phyloP scores from a whole-genome alignment of 2,113 vertebrate species.

The Trochalopteron elliotii region DNA sequence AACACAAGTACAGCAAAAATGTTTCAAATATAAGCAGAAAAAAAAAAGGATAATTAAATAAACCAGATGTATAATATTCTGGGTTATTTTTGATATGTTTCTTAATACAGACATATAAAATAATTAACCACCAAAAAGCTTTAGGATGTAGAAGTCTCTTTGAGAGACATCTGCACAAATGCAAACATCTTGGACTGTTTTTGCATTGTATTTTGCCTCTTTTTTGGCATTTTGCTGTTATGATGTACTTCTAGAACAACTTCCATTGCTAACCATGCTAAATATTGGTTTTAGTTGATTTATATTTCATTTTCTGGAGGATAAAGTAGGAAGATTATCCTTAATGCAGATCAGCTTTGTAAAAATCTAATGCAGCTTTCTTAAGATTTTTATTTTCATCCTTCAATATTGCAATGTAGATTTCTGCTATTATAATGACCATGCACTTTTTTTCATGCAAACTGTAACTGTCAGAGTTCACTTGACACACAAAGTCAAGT shows the following conservation, averaged over 20 bases:
- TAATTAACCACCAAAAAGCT: not conserved
- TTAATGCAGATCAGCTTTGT: constrained; percentile 26
- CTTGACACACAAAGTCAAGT: not conserved
- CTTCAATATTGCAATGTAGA: not conserved
- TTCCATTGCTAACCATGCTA: constrained; percentile 41
- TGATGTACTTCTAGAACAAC: not conserved
- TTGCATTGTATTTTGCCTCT: not conserved
- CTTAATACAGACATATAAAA: not conserved
- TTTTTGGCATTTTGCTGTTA: constrained; percentile 48
- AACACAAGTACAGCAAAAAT: not conserved
- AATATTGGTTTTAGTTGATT: constrained; percentile 63
- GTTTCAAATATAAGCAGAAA: not conserved
- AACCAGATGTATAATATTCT: not conserved
- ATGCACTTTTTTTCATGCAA: constrained; percentile 12
- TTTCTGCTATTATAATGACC: not conserved
- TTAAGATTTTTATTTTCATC: constrained; percentile 15
- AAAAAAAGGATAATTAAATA: not conserved
- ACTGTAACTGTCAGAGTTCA: not conserved
- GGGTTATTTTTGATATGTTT: not conserved
- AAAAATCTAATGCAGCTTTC: not conserved
- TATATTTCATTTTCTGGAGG: constrained; percentile 25
- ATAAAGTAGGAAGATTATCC: not conserved
- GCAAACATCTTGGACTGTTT: not conserved
- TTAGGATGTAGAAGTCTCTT: not conserved
- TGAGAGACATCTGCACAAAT: not conserved